Evolutionary conservation across 53 echinoderm and acorn worm species (phyloP).

Genomic region (Paracentrotus lividus): DNA sequence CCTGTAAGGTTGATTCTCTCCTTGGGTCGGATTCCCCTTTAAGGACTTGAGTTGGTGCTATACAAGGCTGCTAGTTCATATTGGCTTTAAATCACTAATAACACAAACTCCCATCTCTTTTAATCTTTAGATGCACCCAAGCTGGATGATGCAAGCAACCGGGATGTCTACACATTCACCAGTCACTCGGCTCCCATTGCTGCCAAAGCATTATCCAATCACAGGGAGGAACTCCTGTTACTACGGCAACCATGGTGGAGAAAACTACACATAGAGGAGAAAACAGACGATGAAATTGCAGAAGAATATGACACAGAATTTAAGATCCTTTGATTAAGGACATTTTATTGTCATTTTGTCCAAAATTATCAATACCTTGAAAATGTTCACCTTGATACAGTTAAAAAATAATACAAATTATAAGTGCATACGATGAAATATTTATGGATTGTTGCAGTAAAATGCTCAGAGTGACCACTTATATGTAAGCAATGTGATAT

Average conservation of each 20-base stretch:
- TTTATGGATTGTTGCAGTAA: not conserved
- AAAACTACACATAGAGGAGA: slow-evolving; percentile 87
- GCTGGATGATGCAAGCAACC: slow-evolving; percentile 84
- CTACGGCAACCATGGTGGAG: slow-evolving; percentile 99
- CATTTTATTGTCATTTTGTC: slow-evolving; percentile 10
- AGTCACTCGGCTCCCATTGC: slow-evolving; percentile 96
- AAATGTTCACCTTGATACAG: slow-evolving; percentile 22
- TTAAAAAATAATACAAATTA: not conserved
- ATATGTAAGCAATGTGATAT: no score
- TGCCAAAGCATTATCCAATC: slow-evolving; percentile 91
- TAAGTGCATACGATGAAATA: not conserved
- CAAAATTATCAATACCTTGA: slow-evolving; percentile 47
- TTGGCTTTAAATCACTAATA: no score
- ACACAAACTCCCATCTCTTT: no score
- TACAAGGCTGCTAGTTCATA: no score
- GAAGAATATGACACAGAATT: slow-evolving; percentile 74
- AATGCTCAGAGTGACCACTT: no score
- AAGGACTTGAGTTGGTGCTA: no score
- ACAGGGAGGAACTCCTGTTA: slow-evolving; percentile 83
- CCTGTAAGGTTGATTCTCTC: no score
- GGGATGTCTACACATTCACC: slow-evolving; percentile 88
- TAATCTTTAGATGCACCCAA: slow-evolving; percentile 93
- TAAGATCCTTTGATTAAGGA: slow-evolving; percentile 52
- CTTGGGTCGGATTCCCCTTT: no score
- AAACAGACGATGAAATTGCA: slow-evolving; percentile 79